These are phyloP conservation scores for Solea solea DNA, from an alignment of 2,113 vertebrate species.

Conservation along the genomic window DNA sequence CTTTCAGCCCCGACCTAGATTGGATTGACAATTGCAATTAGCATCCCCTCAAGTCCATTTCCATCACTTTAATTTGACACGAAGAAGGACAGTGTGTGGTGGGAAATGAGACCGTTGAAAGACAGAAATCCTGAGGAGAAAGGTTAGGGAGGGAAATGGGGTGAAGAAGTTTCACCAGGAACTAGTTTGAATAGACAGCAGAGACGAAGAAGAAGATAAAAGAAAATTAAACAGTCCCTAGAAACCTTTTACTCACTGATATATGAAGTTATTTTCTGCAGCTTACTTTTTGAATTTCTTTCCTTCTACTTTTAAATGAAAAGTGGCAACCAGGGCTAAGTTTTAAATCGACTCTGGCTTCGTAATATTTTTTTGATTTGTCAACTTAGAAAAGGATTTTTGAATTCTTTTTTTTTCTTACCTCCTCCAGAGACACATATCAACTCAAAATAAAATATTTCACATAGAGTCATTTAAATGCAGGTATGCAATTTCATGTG, in stretches of 20 bases:
- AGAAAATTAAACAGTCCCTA: constrained; percentile 7
- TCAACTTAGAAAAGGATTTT: too few relatives aligned
- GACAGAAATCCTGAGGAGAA: constrained; percentile 44
- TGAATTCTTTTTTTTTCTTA: too few relatives aligned
- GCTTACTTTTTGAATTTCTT: constrained; percentile 24
- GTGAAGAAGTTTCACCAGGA: constrained; percentile 49
- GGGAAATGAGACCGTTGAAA: constrained; percentile 59
- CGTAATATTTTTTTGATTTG: too few relatives aligned
- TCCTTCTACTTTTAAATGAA: not conserved
- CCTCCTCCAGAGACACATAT: too few relatives aligned
- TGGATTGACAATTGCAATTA: constrained; percentile 87
- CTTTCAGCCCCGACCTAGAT: constrained; percentile 78
- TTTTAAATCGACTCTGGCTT: too few relatives aligned
- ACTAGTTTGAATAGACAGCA: constrained; percentile 18
- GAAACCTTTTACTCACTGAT: not conserved
- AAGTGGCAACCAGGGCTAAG: not conserved
- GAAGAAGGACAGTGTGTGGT: constrained; percentile 73
- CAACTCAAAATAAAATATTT: too few relatives aligned
- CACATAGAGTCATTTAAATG: too few relatives aligned
- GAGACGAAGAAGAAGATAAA: not conserved
- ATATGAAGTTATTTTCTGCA: constrained; percentile 16
- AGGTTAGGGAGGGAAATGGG: constrained; percentile 34
- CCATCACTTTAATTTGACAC: constrained; percentile 85
- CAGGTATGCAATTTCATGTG: too few relatives aligned
- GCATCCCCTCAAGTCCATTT: constrained; percentile 83